Evolutionary conservation across 2,797 vertebrate genomes (phyloP), one percentile per base, ranked within the genome.

Genomic region (Botia almorhae): DNA sequence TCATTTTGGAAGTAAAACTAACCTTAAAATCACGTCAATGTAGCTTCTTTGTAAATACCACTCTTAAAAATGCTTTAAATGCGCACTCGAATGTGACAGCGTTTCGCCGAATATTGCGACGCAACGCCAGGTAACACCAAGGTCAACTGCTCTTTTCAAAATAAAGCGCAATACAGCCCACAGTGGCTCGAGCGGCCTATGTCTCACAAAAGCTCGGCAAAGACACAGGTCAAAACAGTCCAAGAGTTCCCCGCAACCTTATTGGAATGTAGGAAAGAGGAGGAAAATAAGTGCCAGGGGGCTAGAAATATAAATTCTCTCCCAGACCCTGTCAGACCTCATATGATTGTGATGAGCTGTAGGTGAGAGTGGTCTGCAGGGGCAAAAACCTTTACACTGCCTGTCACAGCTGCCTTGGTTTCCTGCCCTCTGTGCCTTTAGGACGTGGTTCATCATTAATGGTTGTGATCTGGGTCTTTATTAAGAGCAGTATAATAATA

Each of bases 291-390:
- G 82, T 63, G 69, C 69, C 60, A 43, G 64, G 43, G 73, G 61
- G 55, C 36, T 69, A 29, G 23, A 81, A 77, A 80, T 46, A 69
- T 70, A 64, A 58, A 53, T 26, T 69, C 3, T 14, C 14, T 36
- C 16, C 36, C 23, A 46, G 51, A 67, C 67, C 61, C 43, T 60
- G 73, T 71, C 73, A 80, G 73, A 72, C 69, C 19, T 51, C 53
- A 67, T 51, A 46, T 71, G 70, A 77, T 69, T 67, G 63, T 69
- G 29, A 81, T 77, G 55, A 77, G 43, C 61, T 43, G 69, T 61
- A 76, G 56, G 72, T 58, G n/a, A 77, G 60, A 76, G 67, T 76
- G 64, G 65, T 61, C 53, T 69, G 46, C 70, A 17, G 29, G 55
- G 76, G 68, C 7, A 33, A 78, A 69, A 70, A 69, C 19, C 48